Evolutionary conservation across 2,888 invertebrate species (phyloP).

Genomic region (Furcula furcula): DNA sequence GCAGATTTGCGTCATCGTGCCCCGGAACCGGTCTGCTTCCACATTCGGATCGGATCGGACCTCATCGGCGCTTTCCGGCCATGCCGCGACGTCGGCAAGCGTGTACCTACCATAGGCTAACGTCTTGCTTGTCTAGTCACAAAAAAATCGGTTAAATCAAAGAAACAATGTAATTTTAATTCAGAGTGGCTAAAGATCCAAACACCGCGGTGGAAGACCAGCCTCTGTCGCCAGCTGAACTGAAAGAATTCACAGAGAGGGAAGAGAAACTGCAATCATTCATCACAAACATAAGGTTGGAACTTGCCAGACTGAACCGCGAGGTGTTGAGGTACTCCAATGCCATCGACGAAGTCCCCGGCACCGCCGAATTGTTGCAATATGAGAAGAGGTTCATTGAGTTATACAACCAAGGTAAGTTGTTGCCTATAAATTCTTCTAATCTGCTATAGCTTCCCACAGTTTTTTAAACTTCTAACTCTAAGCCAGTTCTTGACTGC

Average conservation of each 20-base stretch:
- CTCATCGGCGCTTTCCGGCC: too few species aligned
- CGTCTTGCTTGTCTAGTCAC: too few species aligned
- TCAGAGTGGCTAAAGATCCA: constrained; percentile 52
- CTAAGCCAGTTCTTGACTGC: too few species aligned
- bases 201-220: constrained; percentile 49
- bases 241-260: constrained; percentile 63
- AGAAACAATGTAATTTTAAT: neutral
- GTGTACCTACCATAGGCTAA: too few species aligned
- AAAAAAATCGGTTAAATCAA: too few species aligned
- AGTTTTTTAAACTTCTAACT: too few species aligned
- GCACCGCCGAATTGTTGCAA: constrained; percentile 95
- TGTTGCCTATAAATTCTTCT: constrained; percentile 2
- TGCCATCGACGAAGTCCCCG: constrained; percentile 95
- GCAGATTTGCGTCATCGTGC: too few species aligned
- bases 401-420: constrained; percentile 93
- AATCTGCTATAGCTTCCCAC: too few species aligned
- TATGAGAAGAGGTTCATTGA: constrained; percentile 98
- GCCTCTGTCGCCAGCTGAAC: constrained; percentile 58
- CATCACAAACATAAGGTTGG: constrained; percentile 73
- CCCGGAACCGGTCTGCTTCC: too few species aligned
- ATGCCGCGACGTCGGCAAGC: too few species aligned
- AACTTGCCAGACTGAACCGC: constrained; percentile 90
- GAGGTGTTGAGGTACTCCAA: constrained; percentile 90
- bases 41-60: too few species aligned
- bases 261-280: constrained; percentile 62